These are phyloP conservation scores for Alloplasta piceator DNA, from an alignment of 2,888 invertebrate species.

Conservation along the genomic window DNA sequence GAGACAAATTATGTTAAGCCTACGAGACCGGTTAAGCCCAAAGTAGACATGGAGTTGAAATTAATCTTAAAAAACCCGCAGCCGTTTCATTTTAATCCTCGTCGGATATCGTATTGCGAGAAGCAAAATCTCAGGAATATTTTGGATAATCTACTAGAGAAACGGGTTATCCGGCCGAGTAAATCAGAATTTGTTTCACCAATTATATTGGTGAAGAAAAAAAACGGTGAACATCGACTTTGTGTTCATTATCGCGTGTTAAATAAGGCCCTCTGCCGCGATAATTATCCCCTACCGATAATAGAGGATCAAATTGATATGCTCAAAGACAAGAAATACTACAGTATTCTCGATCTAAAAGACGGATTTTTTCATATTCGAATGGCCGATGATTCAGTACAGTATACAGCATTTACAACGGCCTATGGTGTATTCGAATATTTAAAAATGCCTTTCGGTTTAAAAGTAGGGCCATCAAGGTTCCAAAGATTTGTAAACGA, in stretches of 20 bases:
- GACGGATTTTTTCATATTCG: slow-evolving; percentile 64
- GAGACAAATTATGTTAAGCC: slow-evolving; percentile 39
- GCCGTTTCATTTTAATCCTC: slow-evolving; percentile 55
- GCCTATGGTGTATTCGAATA: slow-evolving; percentile 62
- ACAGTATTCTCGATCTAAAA: slow-evolving; percentile 54
- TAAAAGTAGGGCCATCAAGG: slow-evolving; percentile 36
- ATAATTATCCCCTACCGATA: slow-evolving; percentile 61
- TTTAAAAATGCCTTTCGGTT: slow-evolving; percentile 57
- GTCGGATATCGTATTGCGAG: slow-evolving; percentile 51
- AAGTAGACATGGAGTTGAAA: slow-evolving; percentile 53
- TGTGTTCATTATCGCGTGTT: slow-evolving; percentile 52
- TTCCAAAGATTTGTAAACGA: slow-evolving; percentile 48
- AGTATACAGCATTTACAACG: slow-evolving; percentile 66
- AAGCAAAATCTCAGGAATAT: slow-evolving; percentile 49
- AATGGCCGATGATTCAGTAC: slow-evolving; percentile 55
- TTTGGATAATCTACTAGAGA: slow-evolving; percentile 47
- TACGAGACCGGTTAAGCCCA: slow-evolving; percentile 44
- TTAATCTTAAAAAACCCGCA: slow-evolving; percentile 40
- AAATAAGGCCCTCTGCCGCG: slow-evolving; percentile 36
- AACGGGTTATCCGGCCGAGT: slow-evolving; percentile 55
- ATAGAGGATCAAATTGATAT: slow-evolving; percentile 53
- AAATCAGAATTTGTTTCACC: slow-evolving; percentile 60
- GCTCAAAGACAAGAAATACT: slow-evolving; percentile 50
- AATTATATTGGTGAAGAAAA: slow-evolving; percentile 57
- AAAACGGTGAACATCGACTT: slow-evolving; percentile 47